These are phyloP conservation scores for Semotilus atromaculatus DNA, from an alignment of 2,797 vertebrate species.

Conservation along the genomic window DNA sequence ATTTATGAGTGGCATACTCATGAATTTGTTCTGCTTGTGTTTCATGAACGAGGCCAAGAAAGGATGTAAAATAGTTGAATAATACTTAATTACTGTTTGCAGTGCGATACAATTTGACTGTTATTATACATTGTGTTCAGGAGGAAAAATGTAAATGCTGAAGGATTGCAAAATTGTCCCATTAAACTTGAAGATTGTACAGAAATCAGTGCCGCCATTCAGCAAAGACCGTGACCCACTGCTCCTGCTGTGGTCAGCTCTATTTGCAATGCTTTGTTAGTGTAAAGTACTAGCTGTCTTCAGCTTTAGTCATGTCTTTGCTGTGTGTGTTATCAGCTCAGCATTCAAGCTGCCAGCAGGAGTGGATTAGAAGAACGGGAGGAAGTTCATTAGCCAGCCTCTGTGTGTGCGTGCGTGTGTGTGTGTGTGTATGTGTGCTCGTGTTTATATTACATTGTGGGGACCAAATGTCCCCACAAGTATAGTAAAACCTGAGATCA, in stretches of 20 bases:
- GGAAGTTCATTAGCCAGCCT: constrained; percentile 22
- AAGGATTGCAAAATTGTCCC: background rate
- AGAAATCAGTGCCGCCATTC: constrained; percentile 21
- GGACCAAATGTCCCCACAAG: too few species aligned
- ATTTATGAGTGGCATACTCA: background rate
- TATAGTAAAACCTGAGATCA: too few species aligned
- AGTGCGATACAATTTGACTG: background rate
- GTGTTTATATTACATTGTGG: constrained; percentile 18
- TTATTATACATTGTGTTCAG: background rate
- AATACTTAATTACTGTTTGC: constrained; percentile 21
- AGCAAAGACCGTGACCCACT: background rate
- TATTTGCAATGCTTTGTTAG: constrained; percentile 29
- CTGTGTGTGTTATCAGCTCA: constrained; percentile 39
- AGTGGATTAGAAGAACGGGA: constrained; percentile 31
- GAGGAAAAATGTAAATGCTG: background rate
- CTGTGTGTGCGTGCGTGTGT: background rate
- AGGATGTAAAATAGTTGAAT: background rate
- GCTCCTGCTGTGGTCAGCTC: constrained; percentile 22
- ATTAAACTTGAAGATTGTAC: background rate
- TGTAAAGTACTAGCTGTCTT: constrained; percentile 12
- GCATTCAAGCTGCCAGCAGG: constrained; percentile 21
- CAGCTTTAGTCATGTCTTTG: constrained; percentile 1
- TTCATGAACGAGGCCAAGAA: background rate
- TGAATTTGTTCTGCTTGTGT: background rate
- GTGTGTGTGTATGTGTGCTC: constrained; percentile 4